These are phyloP conservation scores for Catocala sponsa DNA, from an alignment of 2,888 invertebrate genomes.

Conservation along the genomic window DNA sequence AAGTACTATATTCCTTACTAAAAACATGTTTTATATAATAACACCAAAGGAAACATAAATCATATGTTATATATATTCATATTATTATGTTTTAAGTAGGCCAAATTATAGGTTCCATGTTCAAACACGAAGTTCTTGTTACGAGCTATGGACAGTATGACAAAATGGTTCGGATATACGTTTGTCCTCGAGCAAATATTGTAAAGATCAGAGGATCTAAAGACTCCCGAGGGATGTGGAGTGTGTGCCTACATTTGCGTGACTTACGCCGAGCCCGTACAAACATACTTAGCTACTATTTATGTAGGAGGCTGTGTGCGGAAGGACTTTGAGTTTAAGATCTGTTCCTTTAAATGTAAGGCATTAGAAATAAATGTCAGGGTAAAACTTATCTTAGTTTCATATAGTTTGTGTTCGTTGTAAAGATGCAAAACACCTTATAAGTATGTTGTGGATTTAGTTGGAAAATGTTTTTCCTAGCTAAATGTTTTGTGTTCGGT, in stretches of 20 bases:
- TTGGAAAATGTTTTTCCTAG: too few species aligned
- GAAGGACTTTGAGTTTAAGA: conserved; percentile 11
- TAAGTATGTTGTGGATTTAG: too few species aligned
- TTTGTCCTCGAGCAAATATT: conserved; percentile 41
- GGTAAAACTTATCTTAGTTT: too few species aligned
- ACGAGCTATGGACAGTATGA: conserved; percentile 23
- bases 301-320: conserved; percentile 17
- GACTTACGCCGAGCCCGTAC: conserved; percentile 22
- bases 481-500: too few species aligned
- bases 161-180: conserved; percentile 44
- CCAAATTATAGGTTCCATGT: neutral
- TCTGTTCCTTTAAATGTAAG: conserved; percentile 1
- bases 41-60: too few species aligned
- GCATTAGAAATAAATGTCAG: too few species aligned
- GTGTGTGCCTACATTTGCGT: conserved; percentile 42
- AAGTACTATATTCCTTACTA: too few species aligned
- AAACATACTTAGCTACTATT: conserved; percentile 26
- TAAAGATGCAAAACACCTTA: too few species aligned
- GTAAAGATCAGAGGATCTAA: conserved; percentile 43
- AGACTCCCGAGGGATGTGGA: conserved; percentile 37
- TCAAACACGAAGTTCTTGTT: conserved; percentile 8
- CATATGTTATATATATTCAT: too few species aligned
- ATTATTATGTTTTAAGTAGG: too few species aligned
- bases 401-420: too few species aligned
- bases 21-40: too few species aligned